These are phyloP conservation scores for Gobio gobio DNA, from an alignment of 2,113 vertebrate species.

Conservation along the genomic window DNA sequence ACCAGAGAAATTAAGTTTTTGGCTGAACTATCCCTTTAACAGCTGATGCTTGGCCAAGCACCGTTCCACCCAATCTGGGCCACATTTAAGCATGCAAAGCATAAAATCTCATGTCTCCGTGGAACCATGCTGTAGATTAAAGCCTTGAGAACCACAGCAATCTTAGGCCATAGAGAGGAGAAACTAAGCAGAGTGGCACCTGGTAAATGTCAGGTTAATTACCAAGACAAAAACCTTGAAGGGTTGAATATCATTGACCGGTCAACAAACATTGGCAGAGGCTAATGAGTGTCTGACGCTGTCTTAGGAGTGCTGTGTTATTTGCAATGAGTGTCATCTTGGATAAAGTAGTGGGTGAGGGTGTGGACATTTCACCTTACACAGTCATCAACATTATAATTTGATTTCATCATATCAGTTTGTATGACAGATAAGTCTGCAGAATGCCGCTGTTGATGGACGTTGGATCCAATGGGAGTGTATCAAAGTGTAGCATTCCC, in stretches of 20 bases:
- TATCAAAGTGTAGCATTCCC: conserved; percentile 2
- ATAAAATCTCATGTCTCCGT: neutral
- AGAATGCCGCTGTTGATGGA: neutral
- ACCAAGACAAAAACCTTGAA: neutral
- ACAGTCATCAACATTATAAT: neutral
- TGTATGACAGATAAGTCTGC: neutral
- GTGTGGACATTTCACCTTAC: conserved; percentile 20
- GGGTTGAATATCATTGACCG: neutral
- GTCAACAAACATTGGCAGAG: conserved; percentile 6
- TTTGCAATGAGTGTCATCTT: neutral
- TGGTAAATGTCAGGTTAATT: conserved; percentile 5
- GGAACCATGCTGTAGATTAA: neutral
- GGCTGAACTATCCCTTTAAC: neutral
- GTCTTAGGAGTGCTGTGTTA: neutral
- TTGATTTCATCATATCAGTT: neutral
- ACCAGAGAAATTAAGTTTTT: too few species aligned
- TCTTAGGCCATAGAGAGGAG: neutral
- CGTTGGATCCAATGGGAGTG: neutral
- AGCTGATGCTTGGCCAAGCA: conserved; percentile 14
- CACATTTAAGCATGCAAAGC: conserved; percentile 43
- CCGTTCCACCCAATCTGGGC: conserved; percentile 26
- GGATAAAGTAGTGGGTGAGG: neutral
- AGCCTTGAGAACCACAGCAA: neutral
- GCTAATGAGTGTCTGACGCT: neutral
- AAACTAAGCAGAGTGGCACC: neutral